Percentiles rank a stretch among this genome's conserved stretches.
Conservation (phyloP, 2,888 invertebrate species). For the Scaptomyza reducta region DNA sequence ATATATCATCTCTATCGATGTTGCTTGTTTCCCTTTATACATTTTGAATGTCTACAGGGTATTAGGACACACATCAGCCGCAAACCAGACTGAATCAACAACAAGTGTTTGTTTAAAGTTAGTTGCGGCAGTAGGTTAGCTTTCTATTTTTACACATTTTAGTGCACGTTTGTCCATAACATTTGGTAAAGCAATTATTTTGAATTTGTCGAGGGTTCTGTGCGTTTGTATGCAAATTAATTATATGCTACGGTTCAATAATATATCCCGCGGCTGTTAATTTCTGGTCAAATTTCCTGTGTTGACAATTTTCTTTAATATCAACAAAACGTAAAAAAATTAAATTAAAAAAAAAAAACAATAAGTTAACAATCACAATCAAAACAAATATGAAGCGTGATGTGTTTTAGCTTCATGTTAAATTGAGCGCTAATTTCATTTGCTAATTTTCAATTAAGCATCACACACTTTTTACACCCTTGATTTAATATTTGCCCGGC, state of each 20-base stretch:
- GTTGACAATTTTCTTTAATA: slow-evolving; percentile 41
- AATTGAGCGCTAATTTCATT: slow-evolving; percentile 60
- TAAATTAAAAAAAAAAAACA: slow-evolving; percentile 1
- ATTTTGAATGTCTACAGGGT: background rate
- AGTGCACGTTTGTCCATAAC: background rate
- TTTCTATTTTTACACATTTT: slow-evolving; percentile 16
- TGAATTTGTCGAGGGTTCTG: background rate
- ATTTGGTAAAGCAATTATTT: background rate
- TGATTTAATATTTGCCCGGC: slow-evolving; percentile 25
- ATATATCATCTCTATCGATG: no score
- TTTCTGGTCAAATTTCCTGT: slow-evolving; percentile 52
- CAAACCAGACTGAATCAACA: background rate
- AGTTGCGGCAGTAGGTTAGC: background rate
- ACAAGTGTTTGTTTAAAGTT: slow-evolving; percentile 7
- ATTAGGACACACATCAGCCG: background rate
- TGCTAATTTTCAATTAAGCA: slow-evolving; percentile 66
- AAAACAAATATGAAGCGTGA: slow-evolving; percentile 26
- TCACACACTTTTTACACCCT: slow-evolving; percentile 31
- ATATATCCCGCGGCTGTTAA: slow-evolving; percentile 23
- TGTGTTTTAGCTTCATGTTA: slow-evolving; percentile 56
- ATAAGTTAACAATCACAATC: slow-evolving; percentile 14
- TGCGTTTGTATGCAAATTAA: background rate
- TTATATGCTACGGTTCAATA: slow-evolving; percentile 19
- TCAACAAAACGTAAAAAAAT: slow-evolving; percentile 9
- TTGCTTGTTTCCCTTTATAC: no score